A percentile compares a stretch with the other conserved stretches of the same genome.
phyloP scores from a whole-genome alignment of 1,140 invertebrate genomes.

The Cephus cinctus region DNA sequence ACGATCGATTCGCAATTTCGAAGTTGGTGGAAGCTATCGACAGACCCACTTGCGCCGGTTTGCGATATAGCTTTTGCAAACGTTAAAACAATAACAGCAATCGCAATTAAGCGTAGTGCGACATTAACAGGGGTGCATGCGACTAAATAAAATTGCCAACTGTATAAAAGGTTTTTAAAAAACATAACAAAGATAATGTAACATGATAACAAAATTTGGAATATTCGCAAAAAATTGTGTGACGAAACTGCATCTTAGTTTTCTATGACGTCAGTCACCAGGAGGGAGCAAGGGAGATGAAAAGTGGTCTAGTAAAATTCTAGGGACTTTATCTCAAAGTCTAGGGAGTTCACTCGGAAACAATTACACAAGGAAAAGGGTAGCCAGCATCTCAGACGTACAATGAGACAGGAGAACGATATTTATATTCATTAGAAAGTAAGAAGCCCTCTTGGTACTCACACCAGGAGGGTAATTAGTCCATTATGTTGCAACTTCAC shows the following conservation, averaged over 20 bases:
- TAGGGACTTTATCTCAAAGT: slow-evolving; percentile 34
- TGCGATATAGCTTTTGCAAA: too few relatives aligned
- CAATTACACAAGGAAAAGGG: slow-evolving; percentile 24
- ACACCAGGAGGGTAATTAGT: slow-evolving; percentile 15
- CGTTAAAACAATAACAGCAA: too few relatives aligned
- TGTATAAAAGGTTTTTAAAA: too few relatives aligned
- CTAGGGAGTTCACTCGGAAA: slow-evolving; percentile 30
- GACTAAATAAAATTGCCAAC: too few relatives aligned
- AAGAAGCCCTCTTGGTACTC: too few relatives aligned
- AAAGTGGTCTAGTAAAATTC: slow-evolving; percentile 26
- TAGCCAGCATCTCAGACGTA: neutral
- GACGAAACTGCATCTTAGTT: neutral
- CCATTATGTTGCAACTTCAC: slow-evolving; percentile 22
- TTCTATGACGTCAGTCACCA: neutral
- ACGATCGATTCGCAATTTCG: too few relatives aligned
- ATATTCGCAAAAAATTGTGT: neutral
- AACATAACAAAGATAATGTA: too few relatives aligned
- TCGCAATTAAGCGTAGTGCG: too few relatives aligned
- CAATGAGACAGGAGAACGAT: slow-evolving; percentile 10
- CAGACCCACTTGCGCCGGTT: too few relatives aligned
- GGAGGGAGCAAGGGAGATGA: neutral
- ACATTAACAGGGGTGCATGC: too few relatives aligned
- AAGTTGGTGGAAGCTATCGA: too few relatives aligned
- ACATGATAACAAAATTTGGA: too few relatives aligned
- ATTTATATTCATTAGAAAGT: slow-evolving; percentile 41